Percentiles rank a stretch among this genome's conserved stretches.
Evolutionary conservation across 2,797 vertebrate genomes (phyloP).

Genomic region (Poecilia picta): DNA sequence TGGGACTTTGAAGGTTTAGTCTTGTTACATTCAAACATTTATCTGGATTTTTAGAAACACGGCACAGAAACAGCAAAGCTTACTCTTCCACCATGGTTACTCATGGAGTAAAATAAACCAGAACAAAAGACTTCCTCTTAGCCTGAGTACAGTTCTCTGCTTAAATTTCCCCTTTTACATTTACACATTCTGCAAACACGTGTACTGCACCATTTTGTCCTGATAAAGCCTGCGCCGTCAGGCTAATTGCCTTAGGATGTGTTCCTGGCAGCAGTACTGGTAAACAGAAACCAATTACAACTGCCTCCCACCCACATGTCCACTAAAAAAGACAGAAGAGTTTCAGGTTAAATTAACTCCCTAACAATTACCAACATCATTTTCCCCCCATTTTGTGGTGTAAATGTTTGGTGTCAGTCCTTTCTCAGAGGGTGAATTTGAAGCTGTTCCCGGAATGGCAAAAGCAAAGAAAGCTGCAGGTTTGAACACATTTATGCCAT

Average conservation of each 20-base stretch:
- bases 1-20: constrained; percentile 21
- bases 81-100: background rate
- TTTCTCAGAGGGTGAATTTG: background rate
- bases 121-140: constrained; percentile 44
- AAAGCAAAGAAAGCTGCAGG: background rate
- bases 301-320: constrained; percentile 44
- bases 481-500: background rate
- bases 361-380: constrained; percentile 40
- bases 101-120: constrained; percentile 23
- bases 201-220: constrained; percentile 45
- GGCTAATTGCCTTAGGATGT: constrained; percentile 73
- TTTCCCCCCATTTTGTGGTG: background rate
- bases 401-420: background rate
- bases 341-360: constrained; percentile 51
- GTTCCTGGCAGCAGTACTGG: constrained; percentile 65
- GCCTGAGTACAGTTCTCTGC: constrained; percentile 48
- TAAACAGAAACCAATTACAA: constrained; percentile 77
- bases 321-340: constrained; percentile 6
- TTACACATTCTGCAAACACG: background rate
- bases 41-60: constrained; percentile 10
- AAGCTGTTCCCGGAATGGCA: background rate
- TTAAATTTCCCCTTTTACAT: constrained; percentile 20
- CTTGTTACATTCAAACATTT: constrained; percentile 9
- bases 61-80: background rate
- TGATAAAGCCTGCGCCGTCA: constrained; percentile 55